Evolutionary conservation across 2,797 vertebrate genomes (phyloP).

Genomic region (Diplodus sargus): DNA sequence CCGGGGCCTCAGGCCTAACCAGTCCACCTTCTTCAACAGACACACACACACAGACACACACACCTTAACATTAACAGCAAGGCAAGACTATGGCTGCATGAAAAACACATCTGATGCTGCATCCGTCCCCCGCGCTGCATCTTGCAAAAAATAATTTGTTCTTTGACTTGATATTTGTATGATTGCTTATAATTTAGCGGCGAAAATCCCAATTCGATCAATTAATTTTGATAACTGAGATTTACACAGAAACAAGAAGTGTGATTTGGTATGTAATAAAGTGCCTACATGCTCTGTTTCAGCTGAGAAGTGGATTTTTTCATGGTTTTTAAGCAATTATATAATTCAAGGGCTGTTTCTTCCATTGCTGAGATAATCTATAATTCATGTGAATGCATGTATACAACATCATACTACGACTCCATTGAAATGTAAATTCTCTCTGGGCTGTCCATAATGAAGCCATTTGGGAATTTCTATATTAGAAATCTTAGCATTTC

Average conservation of each 20-base stretch:
- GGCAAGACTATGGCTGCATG: background rate
- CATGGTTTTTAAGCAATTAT: slow-evolving; percentile 38
- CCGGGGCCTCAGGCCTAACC: slow-evolving; percentile 49
- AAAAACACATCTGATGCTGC: slow-evolving; percentile 26
- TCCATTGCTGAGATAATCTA: slow-evolving; percentile 45
- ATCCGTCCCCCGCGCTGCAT: background rate
- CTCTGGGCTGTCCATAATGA: slow-evolving; percentile 57
- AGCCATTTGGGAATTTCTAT: slow-evolving; percentile 66
- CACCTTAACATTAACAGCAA: slow-evolving; percentile 28
- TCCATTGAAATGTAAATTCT: slow-evolving; percentile 69
- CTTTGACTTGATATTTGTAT: background rate
- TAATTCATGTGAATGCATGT: slow-evolving; percentile 64
- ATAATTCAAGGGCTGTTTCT: slow-evolving; percentile 37
- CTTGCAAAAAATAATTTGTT: background rate
- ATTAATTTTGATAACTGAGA: background rate
- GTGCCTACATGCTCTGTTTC: background rate
- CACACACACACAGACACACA: slow-evolving; percentile 27
- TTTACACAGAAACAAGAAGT: background rate
- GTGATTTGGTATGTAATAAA: background rate
- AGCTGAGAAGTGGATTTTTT: slow-evolving; percentile 30
- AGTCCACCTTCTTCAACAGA: slow-evolving; percentile 10
- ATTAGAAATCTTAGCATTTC: slow-evolving; percentile 49
- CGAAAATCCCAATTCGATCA: background rate
- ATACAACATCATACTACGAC: slow-evolving; percentile 31
- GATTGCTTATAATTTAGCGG: background rate